Base-by-base conservation (phyloP, 2,113 vertebrate species). In the Pterocles burchelli region DNA sequence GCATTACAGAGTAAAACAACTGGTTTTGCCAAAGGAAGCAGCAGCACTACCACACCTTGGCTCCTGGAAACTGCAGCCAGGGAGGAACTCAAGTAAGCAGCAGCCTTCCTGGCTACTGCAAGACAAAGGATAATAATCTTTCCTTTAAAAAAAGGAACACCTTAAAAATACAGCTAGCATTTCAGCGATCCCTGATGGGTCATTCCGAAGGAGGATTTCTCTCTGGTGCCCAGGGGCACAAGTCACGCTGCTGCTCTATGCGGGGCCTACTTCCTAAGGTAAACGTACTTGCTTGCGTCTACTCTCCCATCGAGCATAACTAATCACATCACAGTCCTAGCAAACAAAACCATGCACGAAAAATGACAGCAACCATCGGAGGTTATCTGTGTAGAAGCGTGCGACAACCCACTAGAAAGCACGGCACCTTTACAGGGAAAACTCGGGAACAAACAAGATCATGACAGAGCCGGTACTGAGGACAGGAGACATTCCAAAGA, bases 21-120 rank as follows among this genome's bases (percentile, higher is more conserved):
- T 54, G 90, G 95, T 83, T 97, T 88, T 71, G 93, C 93, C 90
- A 90, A 96, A 80, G 85, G 95, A 97, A 96, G 88, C 68, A 87
- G 84, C 34, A 94, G 55, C 25, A 45, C 61, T 73, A 92, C 74
- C 94, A 87, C 95, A 95, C 80, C 93, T 97, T 77, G 72, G 71
- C 93, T 94, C 77, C 89, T 67, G 86, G 76, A 97, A 93, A 81
- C 83, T 71, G 62, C 73, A 80, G 43, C 80, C 93, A 45, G 61
- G 67, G 63, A 70, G 74, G 34, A 49, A 81, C 86, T 77, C 21
- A 12, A 83, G 80, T 7, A 74, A 94, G 78, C 78, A 68, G 21
- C 48, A 52, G 48, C 57, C 72, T 70, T 78, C 81, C 58, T 78
- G 73, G 5, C 38, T 29, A 46, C 57, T 20, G 36, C 0, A 1